These are phyloP conservation scores for Chrysolina americana DNA, from an alignment of 2,888 invertebrate genomes.

Conservation along the genomic window DNA sequence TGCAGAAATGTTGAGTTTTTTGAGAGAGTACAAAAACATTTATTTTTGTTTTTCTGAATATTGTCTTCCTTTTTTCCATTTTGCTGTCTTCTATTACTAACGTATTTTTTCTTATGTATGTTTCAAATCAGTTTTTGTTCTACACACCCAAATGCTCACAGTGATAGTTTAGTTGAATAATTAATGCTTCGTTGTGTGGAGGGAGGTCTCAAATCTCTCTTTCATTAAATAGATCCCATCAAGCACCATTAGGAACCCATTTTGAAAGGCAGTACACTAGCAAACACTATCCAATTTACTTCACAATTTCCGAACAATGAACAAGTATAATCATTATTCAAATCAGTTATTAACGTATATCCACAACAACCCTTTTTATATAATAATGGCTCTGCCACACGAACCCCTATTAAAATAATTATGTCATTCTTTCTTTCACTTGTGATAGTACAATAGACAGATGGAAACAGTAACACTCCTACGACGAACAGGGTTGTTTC, in stretches of 20 bases:
- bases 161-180: too few species aligned
- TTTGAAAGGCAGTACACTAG: neutral
- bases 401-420: conserved; percentile 20
- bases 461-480: conserved; percentile 35
- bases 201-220: too few species aligned
- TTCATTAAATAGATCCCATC: neutral
- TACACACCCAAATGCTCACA: too few species aligned
- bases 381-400: neutral
- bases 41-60: too few species aligned
- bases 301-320: neutral
- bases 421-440: conserved; percentile 20
- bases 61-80: too few species aligned
- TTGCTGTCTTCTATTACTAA: too few species aligned
- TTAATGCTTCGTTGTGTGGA: too few species aligned
- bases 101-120: too few species aligned
- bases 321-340: conserved; percentile 8
- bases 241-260: neutral
- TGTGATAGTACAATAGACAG: conserved; percentile 39
- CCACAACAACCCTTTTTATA: conserved; percentile 21
- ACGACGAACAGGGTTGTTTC: neutral
- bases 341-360: conserved; percentile 6
- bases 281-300: neutral
- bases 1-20: too few species aligned
- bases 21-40: too few species aligned
- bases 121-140: too few species aligned